phyloP scores from a whole-genome alignment of 2,797 vertebrate genomes.

The Hemitrygon akajei region DNA sequence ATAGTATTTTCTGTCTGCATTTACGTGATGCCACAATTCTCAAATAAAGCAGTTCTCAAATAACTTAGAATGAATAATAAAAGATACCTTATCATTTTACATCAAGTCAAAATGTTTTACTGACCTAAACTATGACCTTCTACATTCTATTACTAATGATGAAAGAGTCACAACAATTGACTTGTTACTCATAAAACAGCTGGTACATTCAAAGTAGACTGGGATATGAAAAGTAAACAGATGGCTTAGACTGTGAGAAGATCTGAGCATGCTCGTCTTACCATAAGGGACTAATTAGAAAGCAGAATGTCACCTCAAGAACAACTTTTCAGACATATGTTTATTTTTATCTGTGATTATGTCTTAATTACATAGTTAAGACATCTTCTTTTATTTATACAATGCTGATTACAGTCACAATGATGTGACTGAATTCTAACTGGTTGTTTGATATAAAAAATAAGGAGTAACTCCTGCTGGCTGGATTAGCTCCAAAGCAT shows the following conservation, averaged over 20 bases:
- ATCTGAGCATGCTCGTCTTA: constrained; percentile 45
- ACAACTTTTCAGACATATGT: not conserved
- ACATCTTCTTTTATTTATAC: constrained; percentile 18
- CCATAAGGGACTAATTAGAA: constrained; percentile 50
- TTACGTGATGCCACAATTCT: no score
- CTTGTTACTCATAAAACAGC: constrained; percentile 43
- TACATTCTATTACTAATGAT: not conserved
- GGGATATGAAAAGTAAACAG: constrained; percentile 47
- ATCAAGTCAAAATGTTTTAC: not conserved
- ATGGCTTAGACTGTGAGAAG: constrained; percentile 44
- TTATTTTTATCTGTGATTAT: constrained; percentile 36
- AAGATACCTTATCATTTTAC: not conserved
- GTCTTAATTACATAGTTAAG: constrained; percentile 23
- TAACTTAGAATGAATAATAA: not conserved
- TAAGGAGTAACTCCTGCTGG: constrained; percentile 1
- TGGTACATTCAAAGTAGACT: constrained; percentile 45
- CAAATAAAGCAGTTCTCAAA: not conserved
- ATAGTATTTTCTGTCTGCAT: not conserved
- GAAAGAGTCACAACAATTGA: constrained; percentile 39
- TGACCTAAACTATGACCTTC: constrained; percentile 12
- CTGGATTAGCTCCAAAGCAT: constrained; percentile 29
- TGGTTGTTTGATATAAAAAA: constrained; percentile 1
- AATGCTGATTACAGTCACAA: constrained; percentile 7
- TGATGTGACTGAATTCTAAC: not conserved
- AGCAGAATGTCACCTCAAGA: constrained; percentile 33